Evolutionary conservation across 1,140 invertebrate genomes (phyloP).

Genomic region (Samia ricini): DNA sequence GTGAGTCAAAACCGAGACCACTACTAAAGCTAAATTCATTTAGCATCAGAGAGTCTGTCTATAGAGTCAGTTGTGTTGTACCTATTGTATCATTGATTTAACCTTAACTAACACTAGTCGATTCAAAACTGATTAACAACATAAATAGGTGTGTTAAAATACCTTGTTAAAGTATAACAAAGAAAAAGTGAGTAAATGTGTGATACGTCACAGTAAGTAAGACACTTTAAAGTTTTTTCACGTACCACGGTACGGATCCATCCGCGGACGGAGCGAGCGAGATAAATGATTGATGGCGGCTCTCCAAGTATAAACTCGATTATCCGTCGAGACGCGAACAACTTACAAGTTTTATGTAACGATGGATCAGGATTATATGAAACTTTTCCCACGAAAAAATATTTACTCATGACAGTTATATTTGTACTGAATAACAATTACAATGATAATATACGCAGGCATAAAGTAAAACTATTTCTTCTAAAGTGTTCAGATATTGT

Average conservation of each 20-base stretch:
- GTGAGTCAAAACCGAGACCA: no score
- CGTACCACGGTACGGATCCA: slow-evolving; percentile 50
- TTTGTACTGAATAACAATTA: slow-evolving; percentile 70
- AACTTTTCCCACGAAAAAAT: slow-evolving; percentile 58
- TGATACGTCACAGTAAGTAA: slow-evolving; percentile 64
- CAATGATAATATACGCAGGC: slow-evolving; percentile 11
- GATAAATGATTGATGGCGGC: slow-evolving; percentile 75
- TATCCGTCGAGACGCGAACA: slow-evolving; percentile 74
- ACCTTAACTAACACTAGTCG: no score
- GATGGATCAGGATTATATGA: slow-evolving; percentile 73
- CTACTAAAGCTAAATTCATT: no score
- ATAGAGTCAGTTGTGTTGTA: no score
- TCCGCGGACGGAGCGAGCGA: slow-evolving; percentile 45
- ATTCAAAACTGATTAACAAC: neutral
- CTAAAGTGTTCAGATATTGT: neutral
- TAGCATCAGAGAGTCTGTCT: no score
- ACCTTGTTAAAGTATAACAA: neutral
- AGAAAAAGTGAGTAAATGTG: slow-evolving; percentile 35
- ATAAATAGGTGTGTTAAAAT: neutral
- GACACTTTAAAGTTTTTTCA: slow-evolving; percentile 71
- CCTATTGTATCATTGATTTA: no score
- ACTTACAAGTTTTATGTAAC: slow-evolving; percentile 77
- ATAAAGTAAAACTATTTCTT: neutral
- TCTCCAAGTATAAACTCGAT: slow-evolving; percentile 76
- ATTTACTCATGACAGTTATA: slow-evolving; percentile 71